Evolutionary conservation across 37 sponge, comb jelly and placozoan genomes (phyloP).

Genomic region (Spongia lamella): DNA sequence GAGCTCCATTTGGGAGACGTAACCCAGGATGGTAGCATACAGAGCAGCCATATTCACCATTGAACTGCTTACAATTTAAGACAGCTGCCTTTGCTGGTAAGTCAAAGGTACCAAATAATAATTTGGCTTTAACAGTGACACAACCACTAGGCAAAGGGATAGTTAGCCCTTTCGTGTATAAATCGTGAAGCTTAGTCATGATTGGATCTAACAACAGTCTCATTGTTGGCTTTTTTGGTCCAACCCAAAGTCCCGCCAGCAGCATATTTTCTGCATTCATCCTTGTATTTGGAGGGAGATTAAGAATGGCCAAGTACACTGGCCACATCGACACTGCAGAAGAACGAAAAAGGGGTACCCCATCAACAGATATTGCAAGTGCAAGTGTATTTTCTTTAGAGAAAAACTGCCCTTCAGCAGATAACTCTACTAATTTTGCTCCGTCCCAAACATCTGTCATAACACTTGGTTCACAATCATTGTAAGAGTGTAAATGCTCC

Average conservation of each 20-base stretch:
- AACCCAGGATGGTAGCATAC: constrained; percentile 10
- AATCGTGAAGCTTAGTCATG: background rate
- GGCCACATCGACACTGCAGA: constrained; percentile 11
- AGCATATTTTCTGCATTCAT: background rate
- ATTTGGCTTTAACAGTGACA: no score
- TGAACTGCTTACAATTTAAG: background rate
- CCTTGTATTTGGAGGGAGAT: constrained; percentile 5
- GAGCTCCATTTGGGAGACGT: background rate
- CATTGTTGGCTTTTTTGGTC: constrained; percentile 3
- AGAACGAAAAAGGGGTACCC: constrained; percentile 2
- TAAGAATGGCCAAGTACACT: background rate
- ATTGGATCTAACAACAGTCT: background rate
- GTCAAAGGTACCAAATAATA: background rate
- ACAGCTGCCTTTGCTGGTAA: constrained; percentile 10
- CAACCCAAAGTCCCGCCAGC: background rate
- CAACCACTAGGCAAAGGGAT: background rate
- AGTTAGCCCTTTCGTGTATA: background rate
- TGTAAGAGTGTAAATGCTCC: no score
- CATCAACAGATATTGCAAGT: background rate
- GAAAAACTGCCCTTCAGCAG: no score
- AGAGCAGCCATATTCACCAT: constrained; percentile 8
- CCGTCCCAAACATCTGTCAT: no score
- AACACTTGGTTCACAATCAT: no score
- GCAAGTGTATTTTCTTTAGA: no score
- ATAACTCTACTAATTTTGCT: no score